A percentile compares a stretch with the other conserved stretches of the same genome.
Evolutionary conservation across 2,113 vertebrate genomes (phyloP).

Genomic region (Rutilus rutilus): DNA sequence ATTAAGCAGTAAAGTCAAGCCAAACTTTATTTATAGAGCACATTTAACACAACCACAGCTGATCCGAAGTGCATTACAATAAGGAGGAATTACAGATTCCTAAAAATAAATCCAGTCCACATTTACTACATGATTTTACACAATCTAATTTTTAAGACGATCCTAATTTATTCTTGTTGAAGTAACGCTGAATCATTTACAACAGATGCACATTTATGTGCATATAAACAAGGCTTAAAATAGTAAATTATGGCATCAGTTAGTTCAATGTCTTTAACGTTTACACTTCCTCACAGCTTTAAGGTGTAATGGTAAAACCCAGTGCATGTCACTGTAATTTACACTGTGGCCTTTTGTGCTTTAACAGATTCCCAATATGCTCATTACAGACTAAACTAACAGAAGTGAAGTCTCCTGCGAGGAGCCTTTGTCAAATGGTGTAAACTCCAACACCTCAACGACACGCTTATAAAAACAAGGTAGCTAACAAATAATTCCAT

Average conservation of each 20-base stretch:
- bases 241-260: not conserved
- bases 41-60: no score
- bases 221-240: not conserved
- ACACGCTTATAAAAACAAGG: constrained; percentile 17
- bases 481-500: not conserved
- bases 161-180: not conserved
- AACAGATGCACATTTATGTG: not conserved
- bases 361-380: constrained; percentile 49
- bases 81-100: no score
- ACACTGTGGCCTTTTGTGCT: constrained; percentile 61
- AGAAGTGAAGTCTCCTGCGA: constrained; percentile 58
- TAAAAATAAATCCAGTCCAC: not conserved
- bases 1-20: not conserved
- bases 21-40: no score
- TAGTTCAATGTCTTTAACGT: not conserved
- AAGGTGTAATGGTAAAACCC: constrained; percentile 38
- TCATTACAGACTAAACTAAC: constrained; percentile 54
- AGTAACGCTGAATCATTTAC: not conserved
- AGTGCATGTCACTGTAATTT: constrained; percentile 54
- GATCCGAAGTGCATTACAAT: no score
- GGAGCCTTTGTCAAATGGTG: constrained; percentile 37
- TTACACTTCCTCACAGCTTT: not conserved
- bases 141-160: no score
- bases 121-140: not conserved
- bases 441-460: constrained; percentile 56